Evolutionary conservation across 2,888 invertebrate species (phyloP).

Genomic region (Heliothis peltigera): DNA sequence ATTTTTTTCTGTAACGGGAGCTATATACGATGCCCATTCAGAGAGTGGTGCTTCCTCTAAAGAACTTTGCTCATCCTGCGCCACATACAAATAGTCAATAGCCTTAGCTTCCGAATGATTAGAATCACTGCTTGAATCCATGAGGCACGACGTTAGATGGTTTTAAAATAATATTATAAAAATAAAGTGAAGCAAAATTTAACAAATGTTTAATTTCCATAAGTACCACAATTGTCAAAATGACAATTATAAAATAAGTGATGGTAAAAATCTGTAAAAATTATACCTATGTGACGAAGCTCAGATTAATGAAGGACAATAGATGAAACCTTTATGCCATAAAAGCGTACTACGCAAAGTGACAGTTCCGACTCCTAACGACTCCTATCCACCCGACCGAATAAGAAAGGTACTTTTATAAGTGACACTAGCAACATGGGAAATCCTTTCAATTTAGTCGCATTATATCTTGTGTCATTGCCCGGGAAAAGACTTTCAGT

Average conservation of each 20-base stretch:
- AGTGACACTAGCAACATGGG: no score
- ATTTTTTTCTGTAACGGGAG: slow-evolving; percentile 50
- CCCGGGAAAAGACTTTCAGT: no score
- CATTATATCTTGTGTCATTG: no score
- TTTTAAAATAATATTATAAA: background rate
- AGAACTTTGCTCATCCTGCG: slow-evolving; percentile 55
- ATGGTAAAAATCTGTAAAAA: background rate
- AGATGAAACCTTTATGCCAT: no score
- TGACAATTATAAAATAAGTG: background rate
- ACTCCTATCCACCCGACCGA: no score
- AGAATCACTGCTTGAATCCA: slow-evolving; percentile 5
- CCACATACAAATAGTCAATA: slow-evolving; percentile 17
- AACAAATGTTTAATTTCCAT: background rate
- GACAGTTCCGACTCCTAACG: no score
- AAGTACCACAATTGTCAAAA: slow-evolving; percentile 14
- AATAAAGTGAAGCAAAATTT: slow-evolving; percentile 1
- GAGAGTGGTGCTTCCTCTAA: slow-evolving; percentile 63
- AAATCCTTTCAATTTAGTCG: no score
- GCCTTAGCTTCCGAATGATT: no score
- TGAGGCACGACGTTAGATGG: slow-evolving; percentile 6
- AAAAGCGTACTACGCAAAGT: no score
- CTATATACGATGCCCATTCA: slow-evolving; percentile 69
- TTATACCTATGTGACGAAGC: background rate
- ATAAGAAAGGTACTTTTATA: no score
- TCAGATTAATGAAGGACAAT: no score